phyloP scores from a whole-genome alignment of 2,113 vertebrate genomes.

The Panthera leo region DNA sequence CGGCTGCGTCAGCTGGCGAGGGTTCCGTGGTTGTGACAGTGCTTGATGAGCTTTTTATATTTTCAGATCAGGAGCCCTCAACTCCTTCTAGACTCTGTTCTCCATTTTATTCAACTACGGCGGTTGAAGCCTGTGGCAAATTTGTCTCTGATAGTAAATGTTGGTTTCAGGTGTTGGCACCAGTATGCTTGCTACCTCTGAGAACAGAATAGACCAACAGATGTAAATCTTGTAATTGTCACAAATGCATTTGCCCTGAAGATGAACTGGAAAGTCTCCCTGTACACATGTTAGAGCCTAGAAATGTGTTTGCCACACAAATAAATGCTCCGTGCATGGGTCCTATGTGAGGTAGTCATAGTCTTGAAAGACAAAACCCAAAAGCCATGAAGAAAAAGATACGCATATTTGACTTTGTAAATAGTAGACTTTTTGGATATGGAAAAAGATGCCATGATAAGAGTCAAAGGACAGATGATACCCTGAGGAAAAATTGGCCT shows the following conservation, averaged over 20 bases:
- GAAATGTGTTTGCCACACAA: background rate
- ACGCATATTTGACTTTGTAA: background rate
- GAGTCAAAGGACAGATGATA: background rate
- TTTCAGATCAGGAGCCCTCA: background rate
- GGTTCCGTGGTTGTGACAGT: background rate
- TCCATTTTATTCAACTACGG: background rate
- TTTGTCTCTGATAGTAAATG: background rate
- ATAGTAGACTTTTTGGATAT: background rate
- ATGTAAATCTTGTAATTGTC: background rate
- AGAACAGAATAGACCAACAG: background rate
- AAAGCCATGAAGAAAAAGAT: background rate
- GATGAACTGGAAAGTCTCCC: background rate
- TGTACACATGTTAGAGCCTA: background rate
- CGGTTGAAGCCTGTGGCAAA: background rate
- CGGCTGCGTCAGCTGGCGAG: background rate
- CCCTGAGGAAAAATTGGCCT: background rate
- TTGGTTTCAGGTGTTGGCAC: background rate
- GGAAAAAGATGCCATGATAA: background rate
- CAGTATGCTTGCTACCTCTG: background rate
- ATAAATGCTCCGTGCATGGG: accelerated
- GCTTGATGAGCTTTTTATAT: background rate
- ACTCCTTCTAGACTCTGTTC: background rate
- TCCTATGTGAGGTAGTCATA: background rate
- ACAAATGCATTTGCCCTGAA: background rate
- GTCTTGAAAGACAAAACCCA: background rate